These are phyloP conservation scores for Varanus komodoensis DNA, from an alignment of 2,113 vertebrate species.

Conservation along the genomic window DNA sequence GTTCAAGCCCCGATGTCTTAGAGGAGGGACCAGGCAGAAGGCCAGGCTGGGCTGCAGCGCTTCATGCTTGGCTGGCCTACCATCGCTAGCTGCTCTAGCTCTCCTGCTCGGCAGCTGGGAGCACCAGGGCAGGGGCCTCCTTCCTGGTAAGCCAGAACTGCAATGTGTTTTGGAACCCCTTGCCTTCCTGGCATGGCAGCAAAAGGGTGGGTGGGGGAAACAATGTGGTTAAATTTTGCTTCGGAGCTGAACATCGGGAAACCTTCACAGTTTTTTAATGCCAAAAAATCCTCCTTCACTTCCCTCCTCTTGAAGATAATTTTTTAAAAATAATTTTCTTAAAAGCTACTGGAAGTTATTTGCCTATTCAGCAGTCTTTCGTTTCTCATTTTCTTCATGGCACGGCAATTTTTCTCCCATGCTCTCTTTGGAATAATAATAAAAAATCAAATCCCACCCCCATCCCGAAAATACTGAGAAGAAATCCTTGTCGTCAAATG, in stretches of 20 bases:
- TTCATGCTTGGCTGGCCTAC: no score
- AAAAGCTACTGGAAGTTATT: not conserved
- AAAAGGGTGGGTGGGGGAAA: not conserved
- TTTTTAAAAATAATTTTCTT: not conserved
- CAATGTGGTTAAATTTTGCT: conserved; percentile 38
- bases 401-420: conserved; percentile 64
- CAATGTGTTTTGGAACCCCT: not conserved
- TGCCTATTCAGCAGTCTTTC: conserved; percentile 1
- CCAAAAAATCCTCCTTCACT: conserved; percentile 13
- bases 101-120: no score
- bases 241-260: conserved; percentile 54
- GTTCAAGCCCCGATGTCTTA: not conserved
- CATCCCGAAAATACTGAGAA: conserved; percentile 74
- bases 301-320: conserved; percentile 29
- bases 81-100: no score
- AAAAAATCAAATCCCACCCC: not conserved
- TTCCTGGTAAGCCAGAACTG: not conserved
- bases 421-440: conserved; percentile 32
- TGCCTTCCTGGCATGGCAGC: not conserved
- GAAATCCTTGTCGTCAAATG: conserved; percentile 64
- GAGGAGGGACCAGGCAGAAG: not conserved
- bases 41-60: not conserved
- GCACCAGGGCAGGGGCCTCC: no score
- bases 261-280: conserved; percentile 9
- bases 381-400: conserved; percentile 50